These are phyloP conservation scores for Drosophila auraria DNA, from an alignment of 1,140 invertebrate genomes.

Conservation along the genomic window DNA sequence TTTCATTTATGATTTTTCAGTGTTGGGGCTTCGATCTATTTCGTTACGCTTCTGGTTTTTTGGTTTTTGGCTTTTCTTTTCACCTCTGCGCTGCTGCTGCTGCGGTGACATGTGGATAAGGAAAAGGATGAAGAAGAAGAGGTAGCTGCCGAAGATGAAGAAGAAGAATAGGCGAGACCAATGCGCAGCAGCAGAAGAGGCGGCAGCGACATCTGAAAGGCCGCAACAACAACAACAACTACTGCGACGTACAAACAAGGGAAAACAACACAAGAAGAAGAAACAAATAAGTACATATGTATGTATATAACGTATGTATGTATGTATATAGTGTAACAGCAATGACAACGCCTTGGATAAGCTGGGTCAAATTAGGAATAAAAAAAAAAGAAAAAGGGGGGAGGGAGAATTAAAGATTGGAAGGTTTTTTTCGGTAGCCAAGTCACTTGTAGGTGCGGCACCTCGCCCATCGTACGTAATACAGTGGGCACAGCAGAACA, in stretches of 20 bases:
- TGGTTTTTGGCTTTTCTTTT: constrained; percentile 60
- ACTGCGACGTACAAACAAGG: constrained; percentile 20
- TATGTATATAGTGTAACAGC: constrained; percentile 21
- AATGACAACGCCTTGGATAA: constrained; percentile 43
- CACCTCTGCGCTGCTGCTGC: constrained; percentile 60
- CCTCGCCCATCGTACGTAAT: not conserved
- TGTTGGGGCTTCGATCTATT: constrained; percentile 53
- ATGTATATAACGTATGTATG: not conserved
- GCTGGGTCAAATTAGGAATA: constrained; percentile 54
- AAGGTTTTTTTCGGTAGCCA: constrained; percentile 35
- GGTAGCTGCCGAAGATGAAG: constrained; percentile 9
- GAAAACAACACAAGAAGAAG: constrained; percentile 25
- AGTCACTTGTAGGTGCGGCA: constrained; percentile 38
- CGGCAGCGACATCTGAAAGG: constrained; percentile 22
- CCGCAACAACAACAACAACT: constrained; percentile 25
- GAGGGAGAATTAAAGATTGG: not conserved
- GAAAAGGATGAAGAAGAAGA: constrained; percentile 24
- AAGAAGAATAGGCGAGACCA: constrained; percentile 15
- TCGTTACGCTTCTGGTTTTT: constrained; percentile 85
- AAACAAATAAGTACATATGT: constrained; percentile 16
- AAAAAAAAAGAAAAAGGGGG: not conserved
- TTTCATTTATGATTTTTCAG: constrained; percentile 27
- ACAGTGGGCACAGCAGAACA: not conserved
- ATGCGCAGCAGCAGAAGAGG: constrained; percentile 11
- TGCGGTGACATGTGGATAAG: constrained; percentile 69